Evolutionary conservation across 2,113 vertebrate species (phyloP).

Genomic region (Dromas ardeola): DNA sequence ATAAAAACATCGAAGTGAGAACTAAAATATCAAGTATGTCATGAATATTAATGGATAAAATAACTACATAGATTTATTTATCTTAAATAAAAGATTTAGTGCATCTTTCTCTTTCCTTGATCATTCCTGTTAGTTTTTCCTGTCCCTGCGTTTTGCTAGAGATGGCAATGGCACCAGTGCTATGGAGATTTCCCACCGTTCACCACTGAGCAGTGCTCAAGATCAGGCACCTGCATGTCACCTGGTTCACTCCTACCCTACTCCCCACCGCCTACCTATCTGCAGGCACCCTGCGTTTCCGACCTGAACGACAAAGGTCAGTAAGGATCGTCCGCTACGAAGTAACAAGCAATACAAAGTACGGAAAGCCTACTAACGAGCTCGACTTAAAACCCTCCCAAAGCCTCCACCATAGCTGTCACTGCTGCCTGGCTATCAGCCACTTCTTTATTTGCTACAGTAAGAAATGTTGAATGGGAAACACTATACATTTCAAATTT

Average conservation of each 20-base stretch:
- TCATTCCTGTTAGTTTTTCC: slow-evolving; percentile 39
- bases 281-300: slow-evolving; percentile 43
- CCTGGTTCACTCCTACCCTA: background rate
- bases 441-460: slow-evolving; percentile 39
- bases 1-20: slow-evolving; percentile 58
- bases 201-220: background rate
- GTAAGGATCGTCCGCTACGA: slow-evolving; percentile 19
- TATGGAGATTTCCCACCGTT: slow-evolving; percentile 30
- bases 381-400: slow-evolving; percentile 35
- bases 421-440: slow-evolving; percentile 38
- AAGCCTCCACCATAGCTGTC: slow-evolving; percentile 47
- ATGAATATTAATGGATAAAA: slow-evolving; percentile 60
- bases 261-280: slow-evolving; percentile 29
- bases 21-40: slow-evolving; percentile 50
- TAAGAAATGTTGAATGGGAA: slow-evolving; percentile 60
- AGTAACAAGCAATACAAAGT: slow-evolving; percentile 33
- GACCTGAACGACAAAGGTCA: slow-evolving; percentile 14
- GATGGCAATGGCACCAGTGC: slow-evolving; percentile 29
- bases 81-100: slow-evolving; percentile 67
- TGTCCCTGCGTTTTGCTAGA: slow-evolving; percentile 40
- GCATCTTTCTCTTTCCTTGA: slow-evolving; percentile 72
- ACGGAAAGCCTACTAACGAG: background rate
- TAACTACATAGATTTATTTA: slow-evolving; percentile 51
- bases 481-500: slow-evolving; percentile 64
- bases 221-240: slow-evolving; percentile 49